Conservation (phyloP, 1,140 invertebrate genomes). For the Whitmania pigra region DNA sequence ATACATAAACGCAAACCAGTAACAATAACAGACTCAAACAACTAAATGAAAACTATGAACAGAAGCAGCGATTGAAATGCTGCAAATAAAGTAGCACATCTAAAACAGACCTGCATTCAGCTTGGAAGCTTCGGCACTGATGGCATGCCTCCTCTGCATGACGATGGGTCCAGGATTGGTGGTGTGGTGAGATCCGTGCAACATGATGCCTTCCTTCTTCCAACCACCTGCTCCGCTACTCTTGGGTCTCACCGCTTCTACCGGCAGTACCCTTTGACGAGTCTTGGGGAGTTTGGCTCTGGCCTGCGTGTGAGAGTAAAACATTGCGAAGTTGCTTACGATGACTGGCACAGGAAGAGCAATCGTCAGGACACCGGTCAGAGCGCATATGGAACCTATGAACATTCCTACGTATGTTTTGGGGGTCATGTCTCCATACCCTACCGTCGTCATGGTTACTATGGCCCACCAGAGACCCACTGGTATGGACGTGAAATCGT, state of each 20-base stretch:
- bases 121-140: slow-evolving; percentile 9
- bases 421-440: slow-evolving; percentile 76
- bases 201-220: slow-evolving; percentile 16
- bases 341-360: slow-evolving; percentile 83
- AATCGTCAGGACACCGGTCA: slow-evolving; percentile 78
- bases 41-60: neutral
- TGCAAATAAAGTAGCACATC: neutral
- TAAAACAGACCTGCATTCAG: neutral
- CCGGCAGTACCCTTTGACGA: slow-evolving; percentile 70
- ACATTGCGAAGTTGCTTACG: slow-evolving; percentile 84
- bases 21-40: neutral
- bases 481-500: slow-evolving; percentile 90
- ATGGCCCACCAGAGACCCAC: slow-evolving; percentile 48
- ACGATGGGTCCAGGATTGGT: neutral
- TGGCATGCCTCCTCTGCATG: slow-evolving; percentile 9
- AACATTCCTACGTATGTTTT: slow-evolving; percentile 64
- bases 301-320: slow-evolving; percentile 84
- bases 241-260: slow-evolving; percentile 48
- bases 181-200: neutral
- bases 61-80: neutral
- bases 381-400: slow-evolving; percentile 65
- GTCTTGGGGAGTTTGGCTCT: slow-evolving; percentile 76
- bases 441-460: slow-evolving; percentile 47
- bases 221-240: neutral
- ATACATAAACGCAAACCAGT: neutral